phyloP scores from a whole-genome alignment of 1,140 invertebrate species.

The Teleopsis dalmanni region DNA sequence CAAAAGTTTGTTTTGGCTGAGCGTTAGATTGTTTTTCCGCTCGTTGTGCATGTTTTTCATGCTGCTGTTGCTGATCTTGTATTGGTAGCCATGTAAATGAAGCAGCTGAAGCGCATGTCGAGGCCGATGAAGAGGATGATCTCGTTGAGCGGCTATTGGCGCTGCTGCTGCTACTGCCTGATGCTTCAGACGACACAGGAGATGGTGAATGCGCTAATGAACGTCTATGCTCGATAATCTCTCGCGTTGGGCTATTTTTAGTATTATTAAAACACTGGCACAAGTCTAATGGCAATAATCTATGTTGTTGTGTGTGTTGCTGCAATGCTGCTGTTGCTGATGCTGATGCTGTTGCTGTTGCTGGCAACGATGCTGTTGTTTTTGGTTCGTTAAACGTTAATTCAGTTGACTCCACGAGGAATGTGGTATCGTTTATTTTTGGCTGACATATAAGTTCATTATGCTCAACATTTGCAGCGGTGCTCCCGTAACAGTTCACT shows the following conservation, averaged over 20 bases:
- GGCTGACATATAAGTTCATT: slow-evolving; percentile 26
- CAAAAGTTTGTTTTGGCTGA: not conserved
- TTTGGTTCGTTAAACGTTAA: slow-evolving; percentile 1
- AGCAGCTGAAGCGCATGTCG: slow-evolving; percentile 36
- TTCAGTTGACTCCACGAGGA: slow-evolving; percentile 12
- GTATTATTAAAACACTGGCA: slow-evolving; percentile 11
- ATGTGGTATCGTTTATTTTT: slow-evolving; percentile 28
- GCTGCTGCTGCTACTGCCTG: slow-evolving; percentile 18
- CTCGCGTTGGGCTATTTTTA: slow-evolving; percentile 19
- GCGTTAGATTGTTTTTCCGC: not conserved
- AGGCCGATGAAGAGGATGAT: slow-evolving; percentile 22
- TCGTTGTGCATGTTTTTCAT: slow-evolving; percentile 5
- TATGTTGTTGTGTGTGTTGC: not conserved
- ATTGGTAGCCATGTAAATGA: slow-evolving; percentile 43
- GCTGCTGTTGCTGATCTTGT: slow-evolving; percentile 4
- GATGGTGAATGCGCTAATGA: slow-evolving; percentile 37
- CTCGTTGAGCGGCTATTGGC: slow-evolving; percentile 16
- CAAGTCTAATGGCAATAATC: slow-evolving; percentile 12
- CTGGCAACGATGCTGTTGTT: not conserved
- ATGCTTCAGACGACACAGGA: slow-evolving; percentile 16
- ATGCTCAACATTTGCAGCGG: slow-evolving; percentile 12
- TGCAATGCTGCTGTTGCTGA: not conserved
- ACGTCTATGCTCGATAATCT: slow-evolving; percentile 14
- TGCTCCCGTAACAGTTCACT: not conserved
- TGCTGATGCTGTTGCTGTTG: not conserved